phyloP scores from a whole-genome alignment of 2,113 vertebrate genomes.

The Setophaga petechia region DNA sequence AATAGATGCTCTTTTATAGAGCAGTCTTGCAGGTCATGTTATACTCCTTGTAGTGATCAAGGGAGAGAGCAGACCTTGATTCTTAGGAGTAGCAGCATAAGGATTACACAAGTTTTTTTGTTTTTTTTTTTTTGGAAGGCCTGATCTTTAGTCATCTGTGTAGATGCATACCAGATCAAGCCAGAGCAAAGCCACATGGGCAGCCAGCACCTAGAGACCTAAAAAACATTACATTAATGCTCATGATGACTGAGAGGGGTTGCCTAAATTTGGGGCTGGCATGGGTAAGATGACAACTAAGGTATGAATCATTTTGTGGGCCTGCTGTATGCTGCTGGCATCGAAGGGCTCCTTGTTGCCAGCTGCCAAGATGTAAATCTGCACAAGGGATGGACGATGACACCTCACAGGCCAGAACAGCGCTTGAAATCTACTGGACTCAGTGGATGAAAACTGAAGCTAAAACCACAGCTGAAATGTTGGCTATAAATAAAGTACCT shows the following conservation, averaged over 20 bases:
- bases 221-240: neutral
- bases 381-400: neutral
- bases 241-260: neutral
- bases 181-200: neutral
- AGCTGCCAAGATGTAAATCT: neutral
- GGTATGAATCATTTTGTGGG: neutral
- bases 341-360: neutral
- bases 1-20: neutral
- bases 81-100: neutral
- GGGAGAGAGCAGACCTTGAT: neutral
- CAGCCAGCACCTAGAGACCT: neutral
- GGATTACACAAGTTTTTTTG: neutral
- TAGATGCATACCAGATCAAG: neutral
- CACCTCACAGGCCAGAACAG: neutral
- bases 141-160: neutral
- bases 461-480: neutral
- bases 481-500: slow-evolving; percentile 4
- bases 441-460: neutral
- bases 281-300: neutral
- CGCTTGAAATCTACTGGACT: neutral
- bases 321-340: neutral
- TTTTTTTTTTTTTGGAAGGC: neutral
- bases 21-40: neutral
- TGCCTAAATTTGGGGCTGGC: neutral
- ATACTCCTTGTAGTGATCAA: neutral